These are phyloP conservation scores for Sycophila texana DNA, from an alignment of 2,888 invertebrate genomes.

Conservation along the genomic window DNA sequence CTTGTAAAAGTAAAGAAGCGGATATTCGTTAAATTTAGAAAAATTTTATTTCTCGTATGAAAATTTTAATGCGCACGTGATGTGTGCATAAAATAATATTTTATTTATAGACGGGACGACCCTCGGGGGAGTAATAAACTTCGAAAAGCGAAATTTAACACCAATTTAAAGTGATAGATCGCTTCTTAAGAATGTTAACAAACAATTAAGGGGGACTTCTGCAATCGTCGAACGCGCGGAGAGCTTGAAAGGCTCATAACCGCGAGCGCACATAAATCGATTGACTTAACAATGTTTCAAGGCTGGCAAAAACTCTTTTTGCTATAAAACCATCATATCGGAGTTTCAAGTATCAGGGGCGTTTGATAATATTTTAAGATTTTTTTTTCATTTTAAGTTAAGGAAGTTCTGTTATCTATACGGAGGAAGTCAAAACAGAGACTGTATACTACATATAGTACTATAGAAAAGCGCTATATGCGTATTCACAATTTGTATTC, in stretches of 20 bases:
- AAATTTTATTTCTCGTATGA: no score
- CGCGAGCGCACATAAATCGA: slow-evolving; percentile 4
- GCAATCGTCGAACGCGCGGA: slow-evolving; percentile 18
- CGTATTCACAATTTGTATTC: no score
- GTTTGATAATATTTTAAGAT: no score
- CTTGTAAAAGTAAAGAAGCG: background rate
- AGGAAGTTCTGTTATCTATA: no score
- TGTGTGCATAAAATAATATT: no score
- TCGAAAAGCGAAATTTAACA: slow-evolving; percentile 6
- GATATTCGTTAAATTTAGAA: background rate
- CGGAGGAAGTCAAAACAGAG: no score
- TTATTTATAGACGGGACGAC: no score
- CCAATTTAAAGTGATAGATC: slow-evolving; percentile 44
- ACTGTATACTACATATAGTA: no score
- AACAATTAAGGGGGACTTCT: slow-evolving; percentile 12
- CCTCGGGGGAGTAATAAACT: slow-evolving; percentile 2
- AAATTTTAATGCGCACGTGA: no score
- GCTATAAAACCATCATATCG: background rate
- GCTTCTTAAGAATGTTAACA: slow-evolving; percentile 1
- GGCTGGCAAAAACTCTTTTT: background rate
- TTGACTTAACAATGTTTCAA: slow-evolving; percentile 24
- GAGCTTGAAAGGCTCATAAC: slow-evolving; percentile 7
- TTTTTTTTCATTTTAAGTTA: no score
- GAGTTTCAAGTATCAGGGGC: background rate
- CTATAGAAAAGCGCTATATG: no score